Evolutionary conservation across 2,113 vertebrate genomes (phyloP), one percentile per base, ranked within the genome.

Genomic region (Pelmatolapia mariae): DNA sequence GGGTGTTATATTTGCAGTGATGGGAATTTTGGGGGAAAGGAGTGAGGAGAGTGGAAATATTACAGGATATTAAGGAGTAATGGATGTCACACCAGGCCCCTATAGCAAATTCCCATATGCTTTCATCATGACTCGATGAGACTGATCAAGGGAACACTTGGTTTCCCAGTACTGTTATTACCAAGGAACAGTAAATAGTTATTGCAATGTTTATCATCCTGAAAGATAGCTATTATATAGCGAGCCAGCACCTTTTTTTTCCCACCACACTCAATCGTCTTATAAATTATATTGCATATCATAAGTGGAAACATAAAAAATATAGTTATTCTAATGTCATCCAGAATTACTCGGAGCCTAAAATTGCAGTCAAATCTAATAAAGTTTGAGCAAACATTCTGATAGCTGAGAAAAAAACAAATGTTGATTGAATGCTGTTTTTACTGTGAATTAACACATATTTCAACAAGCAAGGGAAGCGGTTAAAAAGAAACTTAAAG

Each of bases 111-210:
- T 94, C 94, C 90, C 90, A 93, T 86, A 87, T 90, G 95, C 95
- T 96, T 96, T 96, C 95, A 97, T 96, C 95, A 92, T 86, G 83
- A 87, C 91, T 95, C 66, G 29, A 95, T 89, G 85, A 95, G 88
- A 83, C 94, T 96, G 96, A 97, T 97, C 94, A 96, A 96, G 93
- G 95, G 94, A 96, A 91, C 83, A 95, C 91, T 88, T 86, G 88
- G 89, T 90, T 91, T 89, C 88, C 86, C 82, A 90, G 82, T 87
- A 76, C 89, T 93, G 93, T 92, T 95, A 95, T 96, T 93, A 94
- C 91, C 82, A 87, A 89, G 89, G 84, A 94, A 90, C 71, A 89
- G 88, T 90, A 91, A 89, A 94, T 91, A 91, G 89, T 92, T 93
- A 94, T 94, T 95, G 90, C 92, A 89, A 61, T 93, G 89, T 93